A percentile compares a stretch with the other conserved stretches of the same genome.
Conservation (phyloP, 2,888 invertebrate species). For the Lasius platythorax region DNA sequence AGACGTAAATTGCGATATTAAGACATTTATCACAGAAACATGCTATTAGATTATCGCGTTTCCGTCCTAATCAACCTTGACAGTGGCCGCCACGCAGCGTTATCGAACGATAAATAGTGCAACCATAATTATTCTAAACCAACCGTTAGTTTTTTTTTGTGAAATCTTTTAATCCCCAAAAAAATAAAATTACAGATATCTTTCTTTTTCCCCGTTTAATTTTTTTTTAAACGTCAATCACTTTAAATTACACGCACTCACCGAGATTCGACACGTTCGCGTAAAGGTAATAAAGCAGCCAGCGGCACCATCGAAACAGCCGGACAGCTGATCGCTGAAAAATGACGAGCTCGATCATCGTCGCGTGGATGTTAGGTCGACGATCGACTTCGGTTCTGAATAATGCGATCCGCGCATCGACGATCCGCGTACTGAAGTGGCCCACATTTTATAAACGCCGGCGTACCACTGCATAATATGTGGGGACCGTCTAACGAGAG, state of each 20-base stretch:
- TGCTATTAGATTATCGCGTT: neutral
- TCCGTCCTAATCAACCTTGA: slow-evolving; percentile 19
- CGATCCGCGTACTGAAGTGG: slow-evolving; percentile 73
- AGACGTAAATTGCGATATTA: neutral
- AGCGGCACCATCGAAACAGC: slow-evolving; percentile 69
- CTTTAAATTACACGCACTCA: slow-evolving; percentile 68
- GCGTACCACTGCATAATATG: slow-evolving; percentile 67
- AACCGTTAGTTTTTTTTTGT: neutral
- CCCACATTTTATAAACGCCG: slow-evolving; percentile 75
- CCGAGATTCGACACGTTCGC: slow-evolving; percentile 74
- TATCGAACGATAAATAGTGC: neutral
- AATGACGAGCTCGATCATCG: slow-evolving; percentile 50
- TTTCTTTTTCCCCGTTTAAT: neutral
- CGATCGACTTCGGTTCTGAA: slow-evolving; percentile 35
- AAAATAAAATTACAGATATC: neutral
- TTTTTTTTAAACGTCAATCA: neutral
- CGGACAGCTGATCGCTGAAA: slow-evolving; percentile 53
- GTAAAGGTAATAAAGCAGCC: slow-evolving; percentile 75
- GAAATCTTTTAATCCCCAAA: neutral
- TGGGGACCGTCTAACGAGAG: slow-evolving; percentile 54
- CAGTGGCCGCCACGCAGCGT: neutral
- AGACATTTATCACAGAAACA: neutral
- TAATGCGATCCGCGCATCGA: slow-evolving; percentile 67
- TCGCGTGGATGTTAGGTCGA: slow-evolving; percentile 10
- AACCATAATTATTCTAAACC: neutral